Evolutionary conservation across 2,888 invertebrate species (phyloP), one percentile per base, ranked within the genome.

Genomic region (Heliconius aoede): DNA sequence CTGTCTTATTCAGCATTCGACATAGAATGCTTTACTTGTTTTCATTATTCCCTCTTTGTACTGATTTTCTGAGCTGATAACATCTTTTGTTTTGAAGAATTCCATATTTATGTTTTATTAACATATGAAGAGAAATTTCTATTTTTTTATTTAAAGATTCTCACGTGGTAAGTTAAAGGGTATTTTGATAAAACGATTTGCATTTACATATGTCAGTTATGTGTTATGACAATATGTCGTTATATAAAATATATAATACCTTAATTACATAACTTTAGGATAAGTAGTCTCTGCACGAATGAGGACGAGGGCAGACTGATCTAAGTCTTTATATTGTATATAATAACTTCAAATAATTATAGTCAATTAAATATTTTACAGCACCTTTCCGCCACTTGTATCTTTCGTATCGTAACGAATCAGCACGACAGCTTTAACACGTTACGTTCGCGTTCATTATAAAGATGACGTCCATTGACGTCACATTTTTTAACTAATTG

Each of bases 401-500:
- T 7, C 8, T 21, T 7, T 46, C n/a, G 8, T 32, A 65, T 36
- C 36, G 24, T 3, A 64, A 36, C 15, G 65, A 65, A 36, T 65
- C 65, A 36, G 24, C 15, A 65, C 36, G 64, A 65, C 65, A 40
- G 24, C n/a, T 62, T 30, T 30, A 5, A n/a, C 32, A 36, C 7
- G 4, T n/a, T 36, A 64, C n/a, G 36, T n/a, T 24, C 58, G 9
- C 24, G 3, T 15, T 72, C 24, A 11, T 26, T 36, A 61, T 36
- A 60, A 18, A 26, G 40, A 62, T 71, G 71, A 71, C 71, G 75
- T 75, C 24, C 64, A 55, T 24, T 7, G n/a, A 58, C 36, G 40
- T 62, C 61, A 72, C 15, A 69, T 71, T 64, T 32, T 40, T 69
- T 62, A n/a, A 55, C 13, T 60, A 82, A 79, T 81, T 79, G 76